Percentiles rank a stretch among this genome's conserved stretches.
Evolutionary conservation across 2,797 vertebrate genomes (phyloP).

Genomic region (Enteromius anoplus): DNA sequence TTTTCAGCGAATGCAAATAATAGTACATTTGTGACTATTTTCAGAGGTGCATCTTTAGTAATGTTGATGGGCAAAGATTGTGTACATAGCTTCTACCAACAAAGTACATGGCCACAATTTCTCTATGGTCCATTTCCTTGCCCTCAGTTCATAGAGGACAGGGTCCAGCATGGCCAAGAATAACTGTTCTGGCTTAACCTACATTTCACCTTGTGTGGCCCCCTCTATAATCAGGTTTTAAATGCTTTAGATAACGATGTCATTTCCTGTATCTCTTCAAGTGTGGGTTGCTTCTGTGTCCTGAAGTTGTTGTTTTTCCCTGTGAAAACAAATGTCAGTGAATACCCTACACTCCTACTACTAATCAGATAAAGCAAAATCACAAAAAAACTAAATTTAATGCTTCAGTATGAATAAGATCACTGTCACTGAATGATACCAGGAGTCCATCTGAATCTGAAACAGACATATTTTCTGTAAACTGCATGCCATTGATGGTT

Average conservation of each 20-base stretch:
- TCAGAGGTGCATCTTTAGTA: no score
- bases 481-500: slow-evolving; percentile 30
- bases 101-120: not conserved
- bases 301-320: slow-evolving; percentile 16
- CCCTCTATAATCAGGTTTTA: not conserved
- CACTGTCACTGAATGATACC: slow-evolving; percentile 16
- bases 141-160: not conserved
- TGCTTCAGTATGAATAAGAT: slow-evolving; percentile 48
- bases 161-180: not conserved
- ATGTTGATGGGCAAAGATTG: no score
- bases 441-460: slow-evolving; percentile 26
- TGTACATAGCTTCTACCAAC: no score
- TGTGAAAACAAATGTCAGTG: slow-evolving; percentile 45
- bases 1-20: no score
- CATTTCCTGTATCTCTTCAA: not conserved
- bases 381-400: slow-evolving; percentile 19
- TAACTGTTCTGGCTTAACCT: not conserved
- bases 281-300: slow-evolving; percentile 24
- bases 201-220: not conserved
- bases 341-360: slow-evolving; percentile 53
- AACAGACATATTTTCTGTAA: slow-evolving; percentile 30
- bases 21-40: no score
- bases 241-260: not conserved
- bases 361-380: slow-evolving; percentile 46
- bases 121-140: not conserved